phyloP scores from a whole-genome alignment of 2,888 invertebrate species.

The Pogonocherus hispidulus region DNA sequence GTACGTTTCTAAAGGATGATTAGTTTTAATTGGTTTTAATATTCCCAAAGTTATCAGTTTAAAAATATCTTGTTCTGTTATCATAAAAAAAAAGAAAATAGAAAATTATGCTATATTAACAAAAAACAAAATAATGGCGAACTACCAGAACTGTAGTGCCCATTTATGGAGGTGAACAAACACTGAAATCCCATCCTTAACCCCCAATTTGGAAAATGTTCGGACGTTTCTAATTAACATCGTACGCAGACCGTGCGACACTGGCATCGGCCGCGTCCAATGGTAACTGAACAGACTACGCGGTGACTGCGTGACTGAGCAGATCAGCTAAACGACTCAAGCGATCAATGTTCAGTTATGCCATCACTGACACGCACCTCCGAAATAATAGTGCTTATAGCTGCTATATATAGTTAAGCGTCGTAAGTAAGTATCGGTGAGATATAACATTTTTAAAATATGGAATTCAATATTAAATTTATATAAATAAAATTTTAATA shows the following conservation, averaged over 20 bases:
- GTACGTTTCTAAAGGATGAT: no score
- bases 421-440: not conserved
- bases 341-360: constrained; percentile 75
- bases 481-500: no score
- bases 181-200: constrained; percentile 70
- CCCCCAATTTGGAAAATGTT: constrained; percentile 74
- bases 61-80: no score
- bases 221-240: constrained; percentile 75
- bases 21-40: no score
- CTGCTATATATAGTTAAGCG: not conserved
- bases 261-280: constrained; percentile 70
- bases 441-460: not conserved
- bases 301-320: constrained; percentile 74
- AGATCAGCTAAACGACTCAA: constrained; percentile 71
- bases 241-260: constrained; percentile 69
- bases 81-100: no score
- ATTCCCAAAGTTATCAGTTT: no score
- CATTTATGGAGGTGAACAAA: constrained; percentile 71
- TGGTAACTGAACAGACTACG: constrained; percentile 75
- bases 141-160: constrained; percentile 71
- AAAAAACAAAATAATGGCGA: constrained; percentile 71
- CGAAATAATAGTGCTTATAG: constrained; percentile 45
- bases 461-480: no score
- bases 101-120: no score
- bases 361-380: constrained; percentile 74